phyloP scores from a whole-genome alignment of 2,113 vertebrate genomes.

The Cygnus atratus region DNA sequence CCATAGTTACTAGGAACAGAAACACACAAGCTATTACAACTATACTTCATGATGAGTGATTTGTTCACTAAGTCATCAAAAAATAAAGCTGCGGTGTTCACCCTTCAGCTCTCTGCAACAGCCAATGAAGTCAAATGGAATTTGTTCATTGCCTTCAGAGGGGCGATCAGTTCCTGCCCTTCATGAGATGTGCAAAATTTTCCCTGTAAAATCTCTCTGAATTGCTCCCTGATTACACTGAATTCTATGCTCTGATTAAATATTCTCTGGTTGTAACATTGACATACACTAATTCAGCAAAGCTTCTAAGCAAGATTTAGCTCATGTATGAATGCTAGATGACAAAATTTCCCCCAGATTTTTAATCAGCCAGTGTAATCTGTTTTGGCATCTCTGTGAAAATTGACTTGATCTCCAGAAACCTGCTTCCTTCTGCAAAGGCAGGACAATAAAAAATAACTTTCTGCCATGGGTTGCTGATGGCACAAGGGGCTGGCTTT shows the following conservation, averaged over 20 bases:
- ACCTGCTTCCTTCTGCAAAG: background rate
- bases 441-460: background rate
- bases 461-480: background rate
- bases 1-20: background rate
- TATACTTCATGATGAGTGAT: background rate
- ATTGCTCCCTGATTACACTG: background rate
- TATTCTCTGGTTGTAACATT: background rate
- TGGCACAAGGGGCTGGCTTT: background rate
- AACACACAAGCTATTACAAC: background rate
- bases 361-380: constrained; percentile 7
- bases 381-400: background rate
- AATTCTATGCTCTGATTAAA: background rate
- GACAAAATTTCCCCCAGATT: background rate
- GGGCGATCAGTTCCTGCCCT: background rate
- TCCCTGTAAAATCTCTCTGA: background rate
- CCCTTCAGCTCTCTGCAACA: background rate
- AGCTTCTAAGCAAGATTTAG: background rate
- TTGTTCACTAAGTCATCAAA: background rate
- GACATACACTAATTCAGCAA: background rate
- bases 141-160: background rate
- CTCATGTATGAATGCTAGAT: background rate
- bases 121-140: background rate
- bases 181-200: background rate
- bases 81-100: background rate
- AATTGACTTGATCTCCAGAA: background rate